Percentiles rank a stretch among this genome's conserved stretches.
Conservation (phyloP, 2,888 invertebrate species). For the Amitus sp. region DNA sequence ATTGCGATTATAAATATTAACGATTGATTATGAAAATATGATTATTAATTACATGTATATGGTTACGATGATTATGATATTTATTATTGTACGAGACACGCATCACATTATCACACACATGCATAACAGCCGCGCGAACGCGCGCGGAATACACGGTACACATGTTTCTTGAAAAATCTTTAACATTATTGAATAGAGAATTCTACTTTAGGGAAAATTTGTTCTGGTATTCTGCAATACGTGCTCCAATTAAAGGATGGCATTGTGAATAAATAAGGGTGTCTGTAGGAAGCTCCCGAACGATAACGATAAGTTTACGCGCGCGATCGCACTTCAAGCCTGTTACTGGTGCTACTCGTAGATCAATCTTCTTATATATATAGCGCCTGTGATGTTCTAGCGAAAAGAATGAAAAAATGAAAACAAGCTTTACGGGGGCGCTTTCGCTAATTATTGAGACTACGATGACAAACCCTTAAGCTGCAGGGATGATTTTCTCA, state of each 20-base stretch:
- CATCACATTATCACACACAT: background rate
- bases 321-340: slow-evolving; percentile 9
- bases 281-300: slow-evolving; percentile 6
- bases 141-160: slow-evolving; percentile 14
- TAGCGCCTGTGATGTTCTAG: slow-evolving; percentile 20
- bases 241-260: slow-evolving; percentile 41
- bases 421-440: slow-evolving; percentile 10
- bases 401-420: background rate
- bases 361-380: slow-evolving; percentile 15
- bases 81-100: slow-evolving; percentile 9
- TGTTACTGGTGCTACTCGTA: slow-evolving; percentile 25
- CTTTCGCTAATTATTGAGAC: slow-evolving; percentile 4
- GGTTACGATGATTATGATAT: slow-evolving; percentile 10
- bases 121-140: slow-evolving; percentile 13
- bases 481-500: background rate
- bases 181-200: slow-evolving; percentile 36
- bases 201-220: slow-evolving; percentile 34
- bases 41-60: slow-evolving; percentile 7
- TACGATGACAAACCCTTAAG: background rate
- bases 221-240: slow-evolving; percentile 50
- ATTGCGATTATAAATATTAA: slow-evolving; percentile 13
- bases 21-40: slow-evolving; percentile 13
- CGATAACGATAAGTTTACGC: slow-evolving; percentile 3
- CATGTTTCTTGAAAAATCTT: slow-evolving; percentile 26
- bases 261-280: slow-evolving; percentile 26